These are phyloP conservation scores for Parasteatoda tepidariorum DNA, from an alignment of 1,140 invertebrate species.

Conservation along the genomic window DNA sequence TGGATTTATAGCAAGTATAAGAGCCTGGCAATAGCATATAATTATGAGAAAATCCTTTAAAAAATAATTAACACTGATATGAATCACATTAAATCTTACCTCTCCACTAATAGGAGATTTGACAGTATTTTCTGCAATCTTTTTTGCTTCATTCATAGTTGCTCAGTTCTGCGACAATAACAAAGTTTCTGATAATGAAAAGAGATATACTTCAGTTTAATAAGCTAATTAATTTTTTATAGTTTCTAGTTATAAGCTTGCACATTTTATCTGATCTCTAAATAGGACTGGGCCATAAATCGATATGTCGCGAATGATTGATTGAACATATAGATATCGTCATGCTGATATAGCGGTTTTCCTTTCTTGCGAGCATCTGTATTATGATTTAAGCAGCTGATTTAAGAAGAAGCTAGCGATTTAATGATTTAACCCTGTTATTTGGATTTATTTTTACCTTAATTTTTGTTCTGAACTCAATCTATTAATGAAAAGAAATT, in stretches of 20 bases:
- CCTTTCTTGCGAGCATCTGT: no score
- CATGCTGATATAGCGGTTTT: neutral
- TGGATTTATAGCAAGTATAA: no score
- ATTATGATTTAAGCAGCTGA: no score
- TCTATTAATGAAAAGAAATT: no score
- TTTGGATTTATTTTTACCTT: no score
- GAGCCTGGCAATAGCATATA: no score
- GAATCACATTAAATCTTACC: constrained; percentile 1
- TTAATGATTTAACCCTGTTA: no score
- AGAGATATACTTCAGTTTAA: neutral
- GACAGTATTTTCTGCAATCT: constrained; percentile 2
- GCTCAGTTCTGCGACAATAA: no score
- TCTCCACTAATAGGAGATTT: neutral
- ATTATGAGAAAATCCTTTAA: no score
- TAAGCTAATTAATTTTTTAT: neutral
- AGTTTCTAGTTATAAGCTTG: neutral
- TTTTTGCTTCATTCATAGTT: constrained; percentile 4
- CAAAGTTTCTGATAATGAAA: neutral
- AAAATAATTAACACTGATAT: no score
- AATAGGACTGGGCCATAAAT: neutral
- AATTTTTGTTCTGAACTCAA: no score
- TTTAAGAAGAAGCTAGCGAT: no score
- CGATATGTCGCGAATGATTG: neutral
- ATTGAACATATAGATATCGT: neutral
- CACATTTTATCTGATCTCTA: neutral